phyloP scores from a whole-genome alignment of 1,140 invertebrate species.

The Agraylea sexmaculata region DNA sequence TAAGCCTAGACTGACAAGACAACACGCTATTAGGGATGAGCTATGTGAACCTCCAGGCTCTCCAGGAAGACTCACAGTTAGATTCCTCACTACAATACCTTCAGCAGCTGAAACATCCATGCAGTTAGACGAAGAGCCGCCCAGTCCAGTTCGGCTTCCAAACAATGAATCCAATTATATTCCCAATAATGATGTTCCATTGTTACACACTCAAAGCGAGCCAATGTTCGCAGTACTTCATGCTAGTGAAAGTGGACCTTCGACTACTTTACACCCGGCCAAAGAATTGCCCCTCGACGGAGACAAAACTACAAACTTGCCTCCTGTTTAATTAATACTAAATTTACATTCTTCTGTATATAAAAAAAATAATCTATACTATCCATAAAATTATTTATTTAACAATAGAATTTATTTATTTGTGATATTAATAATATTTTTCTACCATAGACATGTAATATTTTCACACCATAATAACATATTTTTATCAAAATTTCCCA shows the following conservation, averaged over 20 bases:
- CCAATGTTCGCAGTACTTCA: constrained; percentile 19
- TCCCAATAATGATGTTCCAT: constrained; percentile 10
- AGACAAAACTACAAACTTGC: constrained; percentile 14
- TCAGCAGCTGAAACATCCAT: constrained; percentile 70
- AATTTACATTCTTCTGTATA: no score
- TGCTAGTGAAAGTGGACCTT: constrained; percentile 8
- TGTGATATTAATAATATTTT: no score
- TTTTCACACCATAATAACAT: no score
- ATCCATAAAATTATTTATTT: no score
- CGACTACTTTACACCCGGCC: constrained; percentile 16
- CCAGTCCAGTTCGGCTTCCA: constrained; percentile 20
- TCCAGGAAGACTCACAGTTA: constrained; percentile 48
- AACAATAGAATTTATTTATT: no score
- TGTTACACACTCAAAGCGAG: constrained; percentile 6
- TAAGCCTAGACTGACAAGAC: constrained; percentile 62
- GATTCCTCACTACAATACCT: constrained; percentile 66
- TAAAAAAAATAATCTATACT: no score
- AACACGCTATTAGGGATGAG: constrained; percentile 60
- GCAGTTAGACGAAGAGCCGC: constrained; percentile 52
- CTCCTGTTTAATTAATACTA: no score
- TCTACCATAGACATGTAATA: no score
- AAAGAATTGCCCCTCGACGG: constrained; percentile 19
- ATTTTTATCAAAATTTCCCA: no score
- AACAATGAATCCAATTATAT: constrained; percentile 2
- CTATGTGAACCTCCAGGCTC: constrained; percentile 49